phyloP scores from a whole-genome alignment of 2,113 vertebrate species.

The Oreochromis aureus region DNA sequence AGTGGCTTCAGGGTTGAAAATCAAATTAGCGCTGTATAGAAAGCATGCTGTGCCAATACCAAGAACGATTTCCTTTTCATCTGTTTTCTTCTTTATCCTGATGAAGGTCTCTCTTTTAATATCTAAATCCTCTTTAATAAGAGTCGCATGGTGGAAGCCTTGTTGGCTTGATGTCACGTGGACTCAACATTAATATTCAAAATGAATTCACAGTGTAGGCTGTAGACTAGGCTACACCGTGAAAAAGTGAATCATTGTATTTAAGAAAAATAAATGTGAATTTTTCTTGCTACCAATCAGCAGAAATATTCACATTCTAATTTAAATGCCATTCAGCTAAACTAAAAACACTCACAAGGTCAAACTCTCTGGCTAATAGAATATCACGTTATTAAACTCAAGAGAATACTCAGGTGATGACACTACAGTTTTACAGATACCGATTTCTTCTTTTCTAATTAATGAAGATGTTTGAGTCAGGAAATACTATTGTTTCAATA shows the following conservation, averaged over 20 bases:
- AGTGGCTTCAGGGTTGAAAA: conserved; percentile 1
- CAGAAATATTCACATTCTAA: neutral
- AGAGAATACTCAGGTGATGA: neutral
- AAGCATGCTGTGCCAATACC: neutral
- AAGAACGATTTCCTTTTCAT: conserved; percentile 19
- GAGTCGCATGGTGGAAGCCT: neutral
- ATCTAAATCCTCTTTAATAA: conserved; percentile 42
- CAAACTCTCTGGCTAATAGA: neutral
- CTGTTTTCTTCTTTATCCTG: neutral
- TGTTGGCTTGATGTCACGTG: neutral
- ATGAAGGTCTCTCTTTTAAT: conserved; percentile 10
- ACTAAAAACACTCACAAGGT: neutral
- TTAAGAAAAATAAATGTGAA: neutral
- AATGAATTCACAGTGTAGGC: neutral
- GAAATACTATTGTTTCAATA: neutral
- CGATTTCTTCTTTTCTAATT: neutral
- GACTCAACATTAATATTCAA: neutral
- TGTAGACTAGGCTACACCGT: neutral
- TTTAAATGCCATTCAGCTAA: neutral
- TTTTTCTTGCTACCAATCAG: neutral
- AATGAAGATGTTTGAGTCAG: neutral
- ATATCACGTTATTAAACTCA: neutral
- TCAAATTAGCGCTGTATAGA: conserved; percentile 11
- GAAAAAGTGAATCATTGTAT: neutral
- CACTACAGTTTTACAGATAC: neutral